Percentiles rank a stretch among this genome's conserved stretches.
Conservation (phyloP, 2,113 vertebrate species). For the Myrmecophaga tridactyla region DNA sequence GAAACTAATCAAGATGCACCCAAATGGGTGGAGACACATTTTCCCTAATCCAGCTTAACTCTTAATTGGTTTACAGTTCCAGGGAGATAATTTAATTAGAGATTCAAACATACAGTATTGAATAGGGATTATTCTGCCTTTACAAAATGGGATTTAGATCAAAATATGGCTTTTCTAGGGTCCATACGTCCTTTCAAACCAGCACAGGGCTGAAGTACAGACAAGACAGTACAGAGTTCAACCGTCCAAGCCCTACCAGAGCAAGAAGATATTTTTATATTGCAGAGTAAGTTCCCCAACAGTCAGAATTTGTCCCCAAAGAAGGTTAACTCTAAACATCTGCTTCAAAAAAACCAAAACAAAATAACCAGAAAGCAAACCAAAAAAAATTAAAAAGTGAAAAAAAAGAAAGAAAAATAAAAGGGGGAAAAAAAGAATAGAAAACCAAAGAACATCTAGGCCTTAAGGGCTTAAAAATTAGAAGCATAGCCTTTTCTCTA, state of each 20-base stretch:
- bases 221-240: conserved; percentile 86
- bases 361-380: conserved; percentile 57
- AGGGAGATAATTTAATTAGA: too few relatives aligned
- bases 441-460: conserved; percentile 86
- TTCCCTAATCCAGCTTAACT: too few relatives aligned
- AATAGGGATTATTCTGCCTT: too few relatives aligned
- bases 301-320: conserved; percentile 92
- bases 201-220: conserved; percentile 88
- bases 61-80: too few relatives aligned
- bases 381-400: conserved; percentile 66
- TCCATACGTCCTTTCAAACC: too few relatives aligned
- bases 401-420: conserved; percentile 13
- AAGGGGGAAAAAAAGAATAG: conserved; percentile 45
- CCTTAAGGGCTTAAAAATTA: conserved; percentile 96
- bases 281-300: conserved; percentile 89
- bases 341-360: conserved; percentile 89
- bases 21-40: too few relatives aligned
- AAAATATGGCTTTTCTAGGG: too few relatives aligned
- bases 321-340: conserved; percentile 96
- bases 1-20: too few relatives aligned
- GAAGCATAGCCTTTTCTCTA: conserved; percentile 96
- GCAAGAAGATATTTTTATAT: conserved; percentile 86
- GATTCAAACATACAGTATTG: too few relatives aligned
- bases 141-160: too few relatives aligned
- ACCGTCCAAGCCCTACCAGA: conserved; percentile 88